phyloP scores from a whole-genome alignment of 92 coral and sea anemone genomes.

The Siderastrea radians region DNA sequence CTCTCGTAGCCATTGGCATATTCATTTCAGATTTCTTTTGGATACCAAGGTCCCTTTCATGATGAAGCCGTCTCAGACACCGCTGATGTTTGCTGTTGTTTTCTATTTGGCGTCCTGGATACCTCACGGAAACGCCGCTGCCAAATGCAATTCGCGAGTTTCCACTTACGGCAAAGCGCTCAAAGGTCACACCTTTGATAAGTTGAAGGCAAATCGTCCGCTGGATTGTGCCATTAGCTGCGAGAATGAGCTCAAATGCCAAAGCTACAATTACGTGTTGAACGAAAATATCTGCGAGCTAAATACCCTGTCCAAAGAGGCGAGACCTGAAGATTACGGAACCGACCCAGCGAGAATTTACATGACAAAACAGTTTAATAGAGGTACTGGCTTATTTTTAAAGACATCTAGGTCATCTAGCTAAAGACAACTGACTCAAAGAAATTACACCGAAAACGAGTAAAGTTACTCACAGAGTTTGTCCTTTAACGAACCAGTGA shows the following conservation, averaged over 20 bases:
- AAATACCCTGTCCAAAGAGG: constrained; percentile 57
- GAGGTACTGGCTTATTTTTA: not conserved
- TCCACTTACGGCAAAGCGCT: constrained; percentile 4
- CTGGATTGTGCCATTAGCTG: constrained; percentile 44
- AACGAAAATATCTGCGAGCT: constrained; percentile 49
- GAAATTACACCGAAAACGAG: too few species aligned
- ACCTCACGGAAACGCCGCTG: not conserved
- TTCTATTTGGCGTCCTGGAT: not conserved
- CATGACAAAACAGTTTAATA: not conserved
- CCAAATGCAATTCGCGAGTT: not conserved
- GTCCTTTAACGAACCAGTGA: too few species aligned
- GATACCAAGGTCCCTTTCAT: not conserved
- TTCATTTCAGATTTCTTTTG: too few species aligned
- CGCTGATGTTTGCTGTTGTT: not conserved
- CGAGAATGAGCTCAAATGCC: constrained; percentile 21
- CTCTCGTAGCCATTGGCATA: too few species aligned
- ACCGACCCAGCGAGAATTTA: constrained; percentile 8
- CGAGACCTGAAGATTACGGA: constrained; percentile 19
- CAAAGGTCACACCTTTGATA: constrained; percentile 24
- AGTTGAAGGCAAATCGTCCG: constrained; percentile 5
- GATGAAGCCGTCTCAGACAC: not conserved
- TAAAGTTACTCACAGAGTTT: too few species aligned
- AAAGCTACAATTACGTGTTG: constrained; percentile 52
- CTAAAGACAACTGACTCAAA: not conserved
- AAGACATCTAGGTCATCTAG: not conserved